Evolutionary conservation across 2,113 vertebrate species (phyloP), one percentile per base, ranked within the genome.

Genomic region (Ctenodactylus gundi): DNA sequence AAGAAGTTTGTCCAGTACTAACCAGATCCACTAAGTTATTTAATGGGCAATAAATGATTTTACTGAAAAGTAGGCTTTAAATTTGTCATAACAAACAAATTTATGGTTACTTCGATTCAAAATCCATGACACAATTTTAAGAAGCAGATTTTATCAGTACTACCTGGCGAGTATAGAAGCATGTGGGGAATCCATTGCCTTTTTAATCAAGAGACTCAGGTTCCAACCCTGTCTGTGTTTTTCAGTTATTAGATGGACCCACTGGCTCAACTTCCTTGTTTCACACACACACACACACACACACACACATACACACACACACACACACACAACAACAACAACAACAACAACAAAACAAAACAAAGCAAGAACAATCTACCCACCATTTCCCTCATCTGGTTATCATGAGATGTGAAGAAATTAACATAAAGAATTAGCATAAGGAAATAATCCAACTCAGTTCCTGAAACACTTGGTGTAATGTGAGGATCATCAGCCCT

Each of bases 1-100:
- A 97, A 97, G 76, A 85, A 84, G 68, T 94, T 96, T 96, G 65
- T 96, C 67, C 75, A 90, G 60, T 60, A 85, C 97, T 70, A 89
- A 91, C 18, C 39, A 94, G 83, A 96, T 70, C 21, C 46, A n/a
- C 85, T 91, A 90, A 94, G 97, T 73, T 85, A 51, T 76, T 86
- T 92, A 82, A 83, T 34, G 10, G 4, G 23, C 60, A 80, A 93
- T n/a, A 96, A 80, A 86, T 21, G 0, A 78, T 88, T 89, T 94
- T 25, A 62, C 46, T 90, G 60, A 95, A 94, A 95, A 64, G 0
- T 94, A 92, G 78, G 3, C 70, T 94, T 97, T 94, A 88, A 96
- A 93, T 41, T 97, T 96, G 70, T 85, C 17, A 36, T 87, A 95
- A 90, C 68, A 92, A 92, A 51, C 46, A 88, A 92, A 94, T 91